phyloP scores from a whole-genome alignment of 2,888 invertebrate genomes.

The Papilio protenor region DNA sequence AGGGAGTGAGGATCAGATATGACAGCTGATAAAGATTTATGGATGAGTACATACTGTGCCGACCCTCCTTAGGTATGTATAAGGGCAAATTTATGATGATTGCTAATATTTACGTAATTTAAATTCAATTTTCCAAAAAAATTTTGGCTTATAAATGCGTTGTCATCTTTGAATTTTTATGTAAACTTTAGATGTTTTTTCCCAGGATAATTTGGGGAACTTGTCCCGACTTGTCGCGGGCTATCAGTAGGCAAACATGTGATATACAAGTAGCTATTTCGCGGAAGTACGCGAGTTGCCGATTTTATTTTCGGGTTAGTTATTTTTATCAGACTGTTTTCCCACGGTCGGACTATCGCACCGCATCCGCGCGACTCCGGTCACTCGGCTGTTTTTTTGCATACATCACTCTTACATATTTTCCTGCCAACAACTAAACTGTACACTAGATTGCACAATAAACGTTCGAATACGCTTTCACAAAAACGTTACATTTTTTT shows the following conservation, averaged over 20 bases:
- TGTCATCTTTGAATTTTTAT: neutral
- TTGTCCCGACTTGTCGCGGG: constrained; percentile 32
- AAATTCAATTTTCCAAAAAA: too few relatives aligned
- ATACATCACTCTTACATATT: constrained; percentile 4
- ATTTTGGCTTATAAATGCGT: neutral
- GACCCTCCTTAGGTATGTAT: too few relatives aligned
- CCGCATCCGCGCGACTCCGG: constrained; percentile 61
- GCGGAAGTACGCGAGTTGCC: constrained; percentile 63
- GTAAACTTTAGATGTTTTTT: neutral
- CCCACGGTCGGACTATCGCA: constrained; percentile 71
- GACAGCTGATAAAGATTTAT: too few relatives aligned
- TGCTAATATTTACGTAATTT: too few relatives aligned
- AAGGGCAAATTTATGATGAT: too few relatives aligned
- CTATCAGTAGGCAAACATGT: constrained; percentile 51
- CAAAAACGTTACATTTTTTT: neutral
- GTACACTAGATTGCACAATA: neutral
- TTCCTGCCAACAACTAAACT: constrained; percentile 7
- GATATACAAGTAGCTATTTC: constrained; percentile 53
- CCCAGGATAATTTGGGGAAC: constrained; percentile 9
- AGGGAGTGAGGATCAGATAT: too few relatives aligned
- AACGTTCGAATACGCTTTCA: neutral
- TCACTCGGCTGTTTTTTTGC: constrained; percentile 43
- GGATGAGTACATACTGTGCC: too few relatives aligned
- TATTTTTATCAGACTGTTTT: constrained; percentile 59
- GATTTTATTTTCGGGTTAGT: constrained; percentile 55